These are phyloP conservation scores for Trachelus tabidus DNA, from an alignment of 2,888 invertebrate species.

Conservation along the genomic window DNA sequence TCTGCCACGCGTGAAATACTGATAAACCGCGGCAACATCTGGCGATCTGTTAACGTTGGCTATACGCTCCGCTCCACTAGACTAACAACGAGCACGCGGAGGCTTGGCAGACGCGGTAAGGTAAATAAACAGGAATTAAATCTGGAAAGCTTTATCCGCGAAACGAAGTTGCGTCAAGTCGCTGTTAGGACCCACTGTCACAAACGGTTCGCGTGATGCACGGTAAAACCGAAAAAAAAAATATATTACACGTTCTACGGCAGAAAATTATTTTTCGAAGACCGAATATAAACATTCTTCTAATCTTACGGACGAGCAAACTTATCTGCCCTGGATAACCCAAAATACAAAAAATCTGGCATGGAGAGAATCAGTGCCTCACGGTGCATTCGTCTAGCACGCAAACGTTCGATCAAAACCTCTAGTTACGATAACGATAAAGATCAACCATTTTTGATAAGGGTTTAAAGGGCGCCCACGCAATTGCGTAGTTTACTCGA, in stretches of 20 bases:
- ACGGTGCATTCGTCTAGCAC: constrained; percentile 38
- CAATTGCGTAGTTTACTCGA: constrained; percentile 47
- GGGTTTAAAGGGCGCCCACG: constrained; percentile 43
- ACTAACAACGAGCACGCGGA: constrained; percentile 20
- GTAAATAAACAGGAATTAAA: constrained; percentile 66
- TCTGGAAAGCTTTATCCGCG: constrained; percentile 56
- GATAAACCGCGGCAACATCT: constrained; percentile 57
- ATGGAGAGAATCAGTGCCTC: neutral
- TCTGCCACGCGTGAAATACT: constrained; percentile 53
- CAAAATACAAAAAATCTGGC: neutral
- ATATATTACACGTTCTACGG: too few relatives aligned
- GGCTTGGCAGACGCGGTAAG: constrained; percentile 43
- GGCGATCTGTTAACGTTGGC: constrained; percentile 61
- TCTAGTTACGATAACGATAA: constrained; percentile 33
- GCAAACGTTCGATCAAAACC: constrained; percentile 47
- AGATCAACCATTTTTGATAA: constrained; percentile 35
- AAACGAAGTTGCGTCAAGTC: neutral
- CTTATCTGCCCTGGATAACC: neutral
- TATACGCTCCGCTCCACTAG: constrained; percentile 18
- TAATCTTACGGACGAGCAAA: neutral
- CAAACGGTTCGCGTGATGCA: too few relatives aligned
- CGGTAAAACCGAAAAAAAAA: too few relatives aligned
- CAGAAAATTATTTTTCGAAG: neutral
- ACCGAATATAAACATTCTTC: neutral
- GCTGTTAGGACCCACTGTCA: neutral